These are phyloP conservation scores for Sphaeridia pumilis DNA, from an alignment of 2,888 invertebrate species.

Conservation along the genomic window DNA sequence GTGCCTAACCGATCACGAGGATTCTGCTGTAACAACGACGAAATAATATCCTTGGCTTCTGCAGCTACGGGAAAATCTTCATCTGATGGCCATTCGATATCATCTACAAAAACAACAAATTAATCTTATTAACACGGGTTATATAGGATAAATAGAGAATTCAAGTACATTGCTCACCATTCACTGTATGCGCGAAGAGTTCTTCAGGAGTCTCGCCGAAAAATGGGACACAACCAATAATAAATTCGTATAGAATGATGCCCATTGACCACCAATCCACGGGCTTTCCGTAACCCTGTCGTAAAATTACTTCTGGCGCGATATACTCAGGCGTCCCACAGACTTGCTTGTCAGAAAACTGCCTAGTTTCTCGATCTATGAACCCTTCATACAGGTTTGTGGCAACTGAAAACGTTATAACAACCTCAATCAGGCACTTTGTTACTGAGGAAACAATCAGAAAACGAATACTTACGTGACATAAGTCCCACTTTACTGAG, in stretches of 20 bases:
- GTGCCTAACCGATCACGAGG: constrained; percentile 87
- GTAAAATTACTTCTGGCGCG: constrained; percentile 93
- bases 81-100: constrained; percentile 96
- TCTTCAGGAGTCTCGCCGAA: constrained; percentile 98
- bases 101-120: constrained; percentile 57
- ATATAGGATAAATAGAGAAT: too few species aligned
- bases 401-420: constrained; percentile 77
- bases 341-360: constrained; percentile 98
- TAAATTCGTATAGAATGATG: constrained; percentile 88
- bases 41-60: constrained; percentile 87
- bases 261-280: constrained; percentile 99
- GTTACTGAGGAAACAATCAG: too few species aligned
- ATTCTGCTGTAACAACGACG: constrained; percentile 76
- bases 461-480: constrained; percentile 78
- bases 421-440: too few species aligned
- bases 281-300: constrained; percentile 93
- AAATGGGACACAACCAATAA: constrained; percentile 95
- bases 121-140: too few species aligned
- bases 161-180: too few species aligned
- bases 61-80: constrained; percentile 86
- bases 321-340: constrained; percentile 92
- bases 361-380: constrained; percentile 86
- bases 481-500: constrained; percentile 94
- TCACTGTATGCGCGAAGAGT: constrained; percentile 94
- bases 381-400: constrained; percentile 95